Percentiles rank a stretch among this genome's conserved stretches.
Evolutionary conservation across 2,888 invertebrate species (phyloP).

Genomic region (Leptogaster cylindrica): DNA sequence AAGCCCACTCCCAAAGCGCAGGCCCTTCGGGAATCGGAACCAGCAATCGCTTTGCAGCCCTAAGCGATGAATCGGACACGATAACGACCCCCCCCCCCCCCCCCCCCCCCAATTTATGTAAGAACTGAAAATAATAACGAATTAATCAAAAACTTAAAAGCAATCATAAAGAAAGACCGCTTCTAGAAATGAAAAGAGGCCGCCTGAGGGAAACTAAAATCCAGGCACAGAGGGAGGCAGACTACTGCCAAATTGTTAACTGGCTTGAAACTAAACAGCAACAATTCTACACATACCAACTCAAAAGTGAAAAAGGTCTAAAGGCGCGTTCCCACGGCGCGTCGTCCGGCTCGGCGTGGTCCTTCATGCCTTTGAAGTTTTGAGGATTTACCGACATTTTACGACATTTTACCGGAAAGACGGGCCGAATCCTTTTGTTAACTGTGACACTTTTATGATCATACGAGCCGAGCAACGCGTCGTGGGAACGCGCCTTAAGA

Average conservation of each 20-base stretch:
- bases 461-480: too few species aligned
- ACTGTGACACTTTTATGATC: too few species aligned
- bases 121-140: neutral
- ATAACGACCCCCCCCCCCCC: neutral
- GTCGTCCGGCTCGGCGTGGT: too few species aligned
- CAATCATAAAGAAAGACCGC: neutral
- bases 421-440: too few species aligned
- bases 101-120: neutral
- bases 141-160: neutral
- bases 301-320: neutral
- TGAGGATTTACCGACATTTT: too few species aligned
- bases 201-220: neutral
- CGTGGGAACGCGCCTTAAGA: too few species aligned
- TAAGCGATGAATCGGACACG: neutral
- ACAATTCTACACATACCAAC: neutral
- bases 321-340: too few species aligned
- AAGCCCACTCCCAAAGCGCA: constrained; percentile 4
- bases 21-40: neutral
- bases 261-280: neutral
- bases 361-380: too few species aligned
- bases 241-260: constrained; percentile 1
- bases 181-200: neutral
- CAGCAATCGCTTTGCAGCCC: neutral
- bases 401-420: too few species aligned
- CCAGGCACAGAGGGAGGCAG: neutral